phyloP scores from a whole-genome alignment of 2,113 vertebrate species.

The Sinocyclocheilus rhinocerous region DNA sequence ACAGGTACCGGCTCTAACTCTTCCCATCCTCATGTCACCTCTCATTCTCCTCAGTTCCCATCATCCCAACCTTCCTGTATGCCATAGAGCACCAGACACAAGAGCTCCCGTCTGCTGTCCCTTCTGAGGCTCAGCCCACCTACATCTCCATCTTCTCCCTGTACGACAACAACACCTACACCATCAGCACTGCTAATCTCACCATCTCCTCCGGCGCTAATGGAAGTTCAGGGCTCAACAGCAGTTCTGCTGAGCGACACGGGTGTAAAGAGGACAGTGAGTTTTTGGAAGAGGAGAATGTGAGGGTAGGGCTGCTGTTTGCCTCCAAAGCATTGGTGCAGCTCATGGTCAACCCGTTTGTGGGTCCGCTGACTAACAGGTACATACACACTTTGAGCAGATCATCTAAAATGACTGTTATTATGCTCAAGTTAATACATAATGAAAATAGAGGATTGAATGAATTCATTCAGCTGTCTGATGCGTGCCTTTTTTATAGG shows the following conservation, averaged over 20 bases:
- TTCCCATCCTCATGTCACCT: background rate
- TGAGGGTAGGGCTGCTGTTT: constrained; percentile 84
- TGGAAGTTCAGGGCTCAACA: background rate
- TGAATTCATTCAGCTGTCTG: background rate
- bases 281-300: constrained; percentile 82
- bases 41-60: constrained; percentile 77
- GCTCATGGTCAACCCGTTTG: constrained; percentile 84
- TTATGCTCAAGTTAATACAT: too few species aligned
- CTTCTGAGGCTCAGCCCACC: constrained; percentile 31
- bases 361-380: constrained; percentile 89
- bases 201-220: background rate
- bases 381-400: constrained; percentile 46
- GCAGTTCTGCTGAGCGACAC: background rate
- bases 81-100: constrained; percentile 71
- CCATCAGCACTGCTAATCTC: background rate
- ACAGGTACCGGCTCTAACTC: background rate
- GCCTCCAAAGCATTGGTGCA: constrained; percentile 92
- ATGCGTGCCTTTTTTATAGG: constrained; percentile 68
- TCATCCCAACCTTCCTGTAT: constrained; percentile 89
- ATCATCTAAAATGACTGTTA: background rate
- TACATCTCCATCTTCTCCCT: constrained; percentile 66
- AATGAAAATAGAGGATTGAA: background rate
- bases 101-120: constrained; percentile 18
- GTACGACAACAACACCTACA: constrained; percentile 69
- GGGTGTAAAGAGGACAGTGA: constrained; percentile 72